phyloP scores from a whole-genome alignment of 2,113 vertebrate genomes.

The Poecile atricapillus region DNA sequence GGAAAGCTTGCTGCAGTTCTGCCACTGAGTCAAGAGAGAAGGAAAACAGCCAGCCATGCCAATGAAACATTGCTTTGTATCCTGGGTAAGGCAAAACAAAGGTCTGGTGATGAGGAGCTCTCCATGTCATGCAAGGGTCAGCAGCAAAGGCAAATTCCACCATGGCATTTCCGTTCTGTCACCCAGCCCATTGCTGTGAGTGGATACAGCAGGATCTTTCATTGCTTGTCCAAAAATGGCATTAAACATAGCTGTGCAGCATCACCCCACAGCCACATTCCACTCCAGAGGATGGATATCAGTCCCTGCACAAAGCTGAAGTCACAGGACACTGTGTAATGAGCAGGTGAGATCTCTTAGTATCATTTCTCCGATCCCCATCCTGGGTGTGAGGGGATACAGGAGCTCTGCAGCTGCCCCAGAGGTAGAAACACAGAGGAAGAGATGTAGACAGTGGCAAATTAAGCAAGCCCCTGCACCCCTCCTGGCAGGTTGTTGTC shows the following conservation, averaged over 20 bases:
- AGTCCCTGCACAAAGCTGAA: not conserved
- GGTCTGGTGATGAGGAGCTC: constrained; percentile 34
- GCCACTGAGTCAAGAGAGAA: not conserved
- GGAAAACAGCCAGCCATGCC: not conserved
- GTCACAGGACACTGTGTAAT: not conserved
- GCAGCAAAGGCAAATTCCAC: constrained; percentile 53
- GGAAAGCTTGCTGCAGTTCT: not conserved
- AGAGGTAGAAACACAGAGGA: not conserved
- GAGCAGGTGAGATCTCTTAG: not conserved
- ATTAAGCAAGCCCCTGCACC: not conserved
- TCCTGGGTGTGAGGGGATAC: accelerated
- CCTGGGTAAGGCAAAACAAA: constrained; percentile 26
- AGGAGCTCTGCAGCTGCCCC: not conserved
- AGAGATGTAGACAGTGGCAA: not conserved
- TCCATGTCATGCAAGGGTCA: constrained; percentile 5
- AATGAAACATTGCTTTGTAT: constrained; percentile 39
- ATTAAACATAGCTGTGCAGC: not conserved
- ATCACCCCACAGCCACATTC: not conserved
- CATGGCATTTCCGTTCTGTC: constrained; percentile 21
- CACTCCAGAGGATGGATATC: not conserved
- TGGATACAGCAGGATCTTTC: constrained; percentile 28
- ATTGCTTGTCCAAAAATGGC: not conserved
- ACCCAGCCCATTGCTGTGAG: not conserved
- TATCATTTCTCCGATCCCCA: not conserved
- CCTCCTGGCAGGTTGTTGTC: not conserved